These are phyloP conservation scores for Bombyx mori DNA, from an alignment of 1,140 invertebrate genomes.

Conservation along the genomic window DNA sequence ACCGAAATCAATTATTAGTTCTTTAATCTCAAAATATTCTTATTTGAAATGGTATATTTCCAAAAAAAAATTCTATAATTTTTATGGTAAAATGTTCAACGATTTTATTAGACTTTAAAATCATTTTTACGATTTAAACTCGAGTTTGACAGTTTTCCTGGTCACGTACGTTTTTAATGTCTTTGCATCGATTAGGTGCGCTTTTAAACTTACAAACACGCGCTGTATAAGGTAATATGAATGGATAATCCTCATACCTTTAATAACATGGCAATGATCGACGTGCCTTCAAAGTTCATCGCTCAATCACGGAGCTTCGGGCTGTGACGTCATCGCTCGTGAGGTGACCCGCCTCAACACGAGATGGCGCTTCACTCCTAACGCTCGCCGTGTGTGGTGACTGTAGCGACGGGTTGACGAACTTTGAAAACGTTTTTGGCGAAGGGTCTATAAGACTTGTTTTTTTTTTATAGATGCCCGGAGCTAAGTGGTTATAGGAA, in stretches of 20 bases:
- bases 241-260: slow-evolving; percentile 51
- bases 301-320: slow-evolving; percentile 48
- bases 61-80: too few species aligned
- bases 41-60: too few species aligned
- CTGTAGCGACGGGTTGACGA: slow-evolving; percentile 2
- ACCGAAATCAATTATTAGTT: too few species aligned
- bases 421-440: background rate
- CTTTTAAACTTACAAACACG: background rate
- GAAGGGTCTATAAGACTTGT: too few species aligned
- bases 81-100: too few species aligned
- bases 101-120: too few species aligned
- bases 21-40: too few species aligned
- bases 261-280: slow-evolving; percentile 50
- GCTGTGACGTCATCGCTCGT: slow-evolving; percentile 53
- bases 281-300: slow-evolving; percentile 52
- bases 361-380: slow-evolving; percentile 45
- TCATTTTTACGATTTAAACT: too few species aligned
- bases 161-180: background rate
- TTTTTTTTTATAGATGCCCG: too few species aligned
- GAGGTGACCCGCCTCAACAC: slow-evolving; percentile 47
- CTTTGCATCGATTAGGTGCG: background rate
- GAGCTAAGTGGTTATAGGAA: too few species aligned
- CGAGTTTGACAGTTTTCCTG: too few species aligned
- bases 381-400: slow-evolving; percentile 22
- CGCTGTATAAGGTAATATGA: slow-evolving; percentile 41